phyloP scores from a whole-genome alignment of 2,113 vertebrate species.

The Microcebus tavaratra region DNA sequence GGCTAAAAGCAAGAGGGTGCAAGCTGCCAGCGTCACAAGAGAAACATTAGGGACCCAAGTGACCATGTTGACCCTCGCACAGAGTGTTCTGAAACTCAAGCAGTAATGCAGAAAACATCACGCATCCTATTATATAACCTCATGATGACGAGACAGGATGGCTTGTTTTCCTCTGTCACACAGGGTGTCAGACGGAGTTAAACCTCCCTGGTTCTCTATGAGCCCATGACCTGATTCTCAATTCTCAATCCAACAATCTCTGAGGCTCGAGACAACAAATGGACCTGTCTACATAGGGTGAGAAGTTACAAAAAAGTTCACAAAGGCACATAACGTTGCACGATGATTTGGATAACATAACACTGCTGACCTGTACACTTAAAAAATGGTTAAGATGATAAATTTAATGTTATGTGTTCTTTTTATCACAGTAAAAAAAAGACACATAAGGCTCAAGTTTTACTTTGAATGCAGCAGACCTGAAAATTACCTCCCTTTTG shows the following conservation, averaged over 20 bases:
- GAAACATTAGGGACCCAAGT: neutral
- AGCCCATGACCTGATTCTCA: neutral
- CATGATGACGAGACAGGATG: neutral
- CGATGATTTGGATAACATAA: neutral
- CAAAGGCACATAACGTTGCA: neutral
- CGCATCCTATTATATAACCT: neutral
- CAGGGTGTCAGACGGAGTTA: neutral
- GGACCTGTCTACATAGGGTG: neutral
- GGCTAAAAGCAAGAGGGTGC: constrained; percentile 3
- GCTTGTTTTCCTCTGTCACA: neutral
- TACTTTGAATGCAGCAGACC: neutral
- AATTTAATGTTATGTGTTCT: neutral
- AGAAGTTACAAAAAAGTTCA: neutral
- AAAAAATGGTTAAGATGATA: neutral
- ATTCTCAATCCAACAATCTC: neutral
- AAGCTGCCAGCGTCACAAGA: neutral
- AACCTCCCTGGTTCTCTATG: neutral
- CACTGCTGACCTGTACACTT: neutral
- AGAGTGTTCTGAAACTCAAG: constrained; percentile 13
- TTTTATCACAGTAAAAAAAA: neutral
- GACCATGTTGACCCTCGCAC: neutral
- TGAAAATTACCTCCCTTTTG: constrained; percentile 27
- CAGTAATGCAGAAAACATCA: neutral
- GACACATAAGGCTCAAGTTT: constrained; percentile 34
- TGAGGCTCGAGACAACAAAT: constrained; percentile 8